A percentile compares a stretch with the other conserved stretches of the same genome.
phyloP scores from a whole-genome alignment of 1,140 invertebrate genomes.

The Ceratina japonica region DNA sequence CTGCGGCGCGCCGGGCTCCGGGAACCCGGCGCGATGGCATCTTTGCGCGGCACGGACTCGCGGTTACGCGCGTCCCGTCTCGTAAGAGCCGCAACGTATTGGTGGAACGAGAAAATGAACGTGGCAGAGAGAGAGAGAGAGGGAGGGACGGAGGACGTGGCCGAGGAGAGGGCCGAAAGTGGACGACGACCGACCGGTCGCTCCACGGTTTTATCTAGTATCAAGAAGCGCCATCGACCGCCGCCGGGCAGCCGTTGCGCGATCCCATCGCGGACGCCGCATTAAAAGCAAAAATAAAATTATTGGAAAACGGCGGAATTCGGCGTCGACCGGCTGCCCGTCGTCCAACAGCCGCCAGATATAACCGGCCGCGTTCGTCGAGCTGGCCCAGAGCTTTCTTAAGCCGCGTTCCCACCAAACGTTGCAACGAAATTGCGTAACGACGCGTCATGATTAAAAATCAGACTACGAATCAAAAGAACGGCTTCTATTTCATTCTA shows the following conservation, averaged over 20 bases:
- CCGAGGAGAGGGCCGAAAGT: slow-evolving; percentile 12
- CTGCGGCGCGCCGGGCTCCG: background rate
- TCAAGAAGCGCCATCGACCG: slow-evolving; percentile 54
- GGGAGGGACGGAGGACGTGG: background rate
- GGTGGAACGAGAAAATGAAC: background rate
- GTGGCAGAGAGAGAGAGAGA: too few relatives aligned
- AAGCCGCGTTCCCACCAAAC: too few relatives aligned
- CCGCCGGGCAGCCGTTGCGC: slow-evolving; percentile 47
- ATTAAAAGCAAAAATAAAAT: slow-evolving; percentile 75
- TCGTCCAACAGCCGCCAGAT: slow-evolving; percentile 54
- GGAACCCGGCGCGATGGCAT: slow-evolving; percentile 38
- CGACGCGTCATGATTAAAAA: too few relatives aligned
- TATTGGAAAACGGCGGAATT: slow-evolving; percentile 70
- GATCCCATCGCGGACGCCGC: slow-evolving; percentile 64
- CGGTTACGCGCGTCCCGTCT: slow-evolving; percentile 42
- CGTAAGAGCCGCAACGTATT: background rate
- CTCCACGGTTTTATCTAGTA: slow-evolving; percentile 66
- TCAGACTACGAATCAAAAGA: too few relatives aligned
- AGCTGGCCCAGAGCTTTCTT: slow-evolving; percentile 4
- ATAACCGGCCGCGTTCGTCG: slow-evolving; percentile 61
- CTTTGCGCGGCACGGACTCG: slow-evolving; percentile 21
- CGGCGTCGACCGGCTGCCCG: slow-evolving; percentile 57
- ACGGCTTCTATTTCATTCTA: too few relatives aligned
- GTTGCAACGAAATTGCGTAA: too few relatives aligned
- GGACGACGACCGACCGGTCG: slow-evolving; percentile 32